Base-by-base conservation (phyloP, 2,888 invertebrate genomes). In the Drosophila mimica region DNA sequence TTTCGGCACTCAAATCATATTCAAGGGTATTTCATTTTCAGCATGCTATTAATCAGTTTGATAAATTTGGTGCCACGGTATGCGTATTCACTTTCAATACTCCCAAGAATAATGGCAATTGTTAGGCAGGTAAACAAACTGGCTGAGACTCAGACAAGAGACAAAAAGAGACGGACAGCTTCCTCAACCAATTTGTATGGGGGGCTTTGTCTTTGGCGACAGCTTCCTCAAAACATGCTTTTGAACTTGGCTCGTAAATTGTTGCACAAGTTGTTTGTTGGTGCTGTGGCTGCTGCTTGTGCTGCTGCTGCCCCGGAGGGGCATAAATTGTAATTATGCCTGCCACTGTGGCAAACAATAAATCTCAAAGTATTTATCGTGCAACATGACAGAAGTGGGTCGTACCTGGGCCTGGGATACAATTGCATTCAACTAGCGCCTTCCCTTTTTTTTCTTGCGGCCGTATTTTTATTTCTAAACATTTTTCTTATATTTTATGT, bases 341-440 rank as follows among this genome's bases (percentile, higher is more conserved):
- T 83, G 89, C 89, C 85, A 82, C 87, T 70, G 89, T 81, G 73
- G 74, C 83, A 76, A 82, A 87, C 89, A 87, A 87, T 87, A 87
- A 87, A 87, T 87, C 89, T 89, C 74, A 68, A 70, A 70, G 82
- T 84, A 87, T 87, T 87, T 89, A 89, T 85, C 84, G 86, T 81
- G 70, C 85, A 87, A 89, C 89, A 87, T 87, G 86, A 87, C 86
- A 87, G 86, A 87, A 89, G 85, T 87, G 89, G 86, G 86, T 84
- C 89, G 85, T 65, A 76, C 48, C 80, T 79, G 64, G 57, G 63
- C 57, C 51, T 74, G 65, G 70, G 74, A 73, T 52, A 76, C 71
- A 71, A 71, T 76, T 76, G 56, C 73, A 71, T 76, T 67, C 66
- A 52, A 63, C 70, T 63, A 62, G 59, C 46, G 64, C 65, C 74